phyloP scores from a whole-genome alignment of 2,797 vertebrate species.

The Rhincodon typus region DNA sequence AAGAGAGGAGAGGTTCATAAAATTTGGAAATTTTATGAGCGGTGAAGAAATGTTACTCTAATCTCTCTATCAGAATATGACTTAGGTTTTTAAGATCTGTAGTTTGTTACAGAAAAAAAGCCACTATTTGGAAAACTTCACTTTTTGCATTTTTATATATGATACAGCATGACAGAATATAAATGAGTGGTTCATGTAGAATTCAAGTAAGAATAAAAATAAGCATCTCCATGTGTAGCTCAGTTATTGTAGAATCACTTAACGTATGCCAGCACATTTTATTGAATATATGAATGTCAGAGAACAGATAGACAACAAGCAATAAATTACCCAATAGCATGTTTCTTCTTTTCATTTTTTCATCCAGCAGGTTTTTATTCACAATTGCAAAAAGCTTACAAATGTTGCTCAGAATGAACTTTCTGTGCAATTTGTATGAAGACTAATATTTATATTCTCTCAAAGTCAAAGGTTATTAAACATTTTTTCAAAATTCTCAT shows the following conservation, averaged over 20 bases:
- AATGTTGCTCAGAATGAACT: neutral
- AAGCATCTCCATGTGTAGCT: slow-evolving; percentile 5
- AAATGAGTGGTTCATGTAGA: neutral
- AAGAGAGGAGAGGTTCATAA: neutral
- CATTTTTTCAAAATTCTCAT: neutral
- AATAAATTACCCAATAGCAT: neutral
- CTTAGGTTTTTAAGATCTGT: neutral
- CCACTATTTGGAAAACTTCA: neutral
- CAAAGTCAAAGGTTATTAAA: neutral
- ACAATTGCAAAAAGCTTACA: neutral
- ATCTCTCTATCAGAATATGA: neutral
- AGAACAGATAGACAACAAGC: neutral
- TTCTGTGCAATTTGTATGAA: neutral
- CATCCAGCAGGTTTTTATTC: neutral
- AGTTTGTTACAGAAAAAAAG: neutral
- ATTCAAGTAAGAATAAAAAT: slow-evolving; percentile 7
- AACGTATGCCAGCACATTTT: neutral
- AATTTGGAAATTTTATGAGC: neutral
- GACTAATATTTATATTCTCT: neutral
- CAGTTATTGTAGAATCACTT: neutral
- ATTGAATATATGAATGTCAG: neutral
- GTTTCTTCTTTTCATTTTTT: neutral
- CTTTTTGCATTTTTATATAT: neutral
- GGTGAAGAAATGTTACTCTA: neutral
- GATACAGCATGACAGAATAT: neutral